Evolutionary conservation across 2,797 vertebrate genomes (phyloP).

Genomic region (Lithobates sylvaticus): DNA sequence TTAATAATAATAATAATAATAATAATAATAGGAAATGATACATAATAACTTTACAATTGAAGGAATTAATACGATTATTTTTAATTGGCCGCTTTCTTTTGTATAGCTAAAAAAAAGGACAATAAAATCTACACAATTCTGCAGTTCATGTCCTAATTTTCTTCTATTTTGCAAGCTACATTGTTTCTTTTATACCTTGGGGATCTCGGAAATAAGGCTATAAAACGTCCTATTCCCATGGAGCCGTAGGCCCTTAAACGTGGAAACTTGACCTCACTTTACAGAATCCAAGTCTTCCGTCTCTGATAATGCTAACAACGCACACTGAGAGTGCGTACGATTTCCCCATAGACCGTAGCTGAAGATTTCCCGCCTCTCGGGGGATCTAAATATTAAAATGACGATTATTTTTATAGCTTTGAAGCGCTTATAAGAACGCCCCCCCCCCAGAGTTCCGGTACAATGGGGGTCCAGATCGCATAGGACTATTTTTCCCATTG

Average conservation of each 20-base stretch:
- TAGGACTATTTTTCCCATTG: conserved; percentile 10
- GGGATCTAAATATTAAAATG: conserved; percentile 23
- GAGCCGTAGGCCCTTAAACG: not conserved
- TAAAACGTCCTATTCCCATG: not conserved
- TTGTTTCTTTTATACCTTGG: not conserved
- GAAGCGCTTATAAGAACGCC: not conserved
- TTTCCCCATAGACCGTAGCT: not conserved
- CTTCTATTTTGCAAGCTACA: not conserved
- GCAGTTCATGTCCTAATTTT: no score
- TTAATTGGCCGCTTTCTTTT: no score
- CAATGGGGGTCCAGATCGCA: not conserved
- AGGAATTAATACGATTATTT: no score
- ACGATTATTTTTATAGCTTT: conserved; percentile 27
- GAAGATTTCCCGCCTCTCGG: not conserved
- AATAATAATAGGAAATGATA: no score
- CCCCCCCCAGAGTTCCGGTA: conserved; percentile 3
- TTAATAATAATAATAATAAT: no score
- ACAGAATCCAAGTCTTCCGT: not conserved
- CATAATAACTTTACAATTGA: no score
- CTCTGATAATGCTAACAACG: not conserved
- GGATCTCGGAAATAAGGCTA: not conserved
- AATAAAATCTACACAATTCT: no score
- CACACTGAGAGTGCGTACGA: not conserved
- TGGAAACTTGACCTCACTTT: conserved; percentile 2
- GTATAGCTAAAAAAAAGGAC: no score